phyloP scores from a whole-genome alignment of 2,888 invertebrate genomes.

The Ramazzottius varieornatus region DNA sequence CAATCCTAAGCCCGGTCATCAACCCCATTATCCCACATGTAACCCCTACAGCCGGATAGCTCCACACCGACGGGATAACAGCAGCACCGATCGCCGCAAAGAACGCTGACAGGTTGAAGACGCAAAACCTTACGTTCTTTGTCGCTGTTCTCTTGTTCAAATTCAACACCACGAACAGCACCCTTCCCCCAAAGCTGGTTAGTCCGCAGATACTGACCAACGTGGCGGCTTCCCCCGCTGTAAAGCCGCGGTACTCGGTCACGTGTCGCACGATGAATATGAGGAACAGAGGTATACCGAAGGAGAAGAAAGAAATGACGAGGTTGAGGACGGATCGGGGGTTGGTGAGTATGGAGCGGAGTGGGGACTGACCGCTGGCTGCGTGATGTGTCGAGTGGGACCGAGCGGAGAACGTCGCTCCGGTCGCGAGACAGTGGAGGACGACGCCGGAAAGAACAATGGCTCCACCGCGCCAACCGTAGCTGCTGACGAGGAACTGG shows the following conservation, averaged over 20 bases:
- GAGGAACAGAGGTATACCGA: not conserved
- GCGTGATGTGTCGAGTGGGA: too few relatives aligned
- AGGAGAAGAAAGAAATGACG: not conserved
- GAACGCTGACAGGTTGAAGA: not conserved
- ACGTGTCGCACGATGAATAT: conserved; percentile 1
- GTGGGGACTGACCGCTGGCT: too few relatives aligned
- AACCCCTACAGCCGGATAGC: not conserved
- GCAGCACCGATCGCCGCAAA: not conserved
- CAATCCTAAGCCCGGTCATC: not conserved
- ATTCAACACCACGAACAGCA: not conserved
- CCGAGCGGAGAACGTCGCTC: too few relatives aligned
- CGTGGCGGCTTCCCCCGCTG: not conserved
- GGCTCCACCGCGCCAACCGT: not conserved
- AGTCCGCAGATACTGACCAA: not conserved
- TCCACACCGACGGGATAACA: not conserved
- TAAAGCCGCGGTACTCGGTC: not conserved
- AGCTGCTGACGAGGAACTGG: not conserved
- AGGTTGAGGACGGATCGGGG: too few relatives aligned
- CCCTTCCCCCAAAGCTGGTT: not conserved
- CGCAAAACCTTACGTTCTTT: not conserved
- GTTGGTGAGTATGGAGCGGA: too few relatives aligned
- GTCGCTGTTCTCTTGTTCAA: not conserved
- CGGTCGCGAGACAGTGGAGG: too few relatives aligned
- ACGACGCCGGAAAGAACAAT: not conserved
- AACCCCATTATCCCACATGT: not conserved